Evolutionary conservation across 2,113 vertebrate genomes (phyloP), one percentile per base, ranked within the genome.

Genomic region (Apodemus sylvaticus): DNA sequence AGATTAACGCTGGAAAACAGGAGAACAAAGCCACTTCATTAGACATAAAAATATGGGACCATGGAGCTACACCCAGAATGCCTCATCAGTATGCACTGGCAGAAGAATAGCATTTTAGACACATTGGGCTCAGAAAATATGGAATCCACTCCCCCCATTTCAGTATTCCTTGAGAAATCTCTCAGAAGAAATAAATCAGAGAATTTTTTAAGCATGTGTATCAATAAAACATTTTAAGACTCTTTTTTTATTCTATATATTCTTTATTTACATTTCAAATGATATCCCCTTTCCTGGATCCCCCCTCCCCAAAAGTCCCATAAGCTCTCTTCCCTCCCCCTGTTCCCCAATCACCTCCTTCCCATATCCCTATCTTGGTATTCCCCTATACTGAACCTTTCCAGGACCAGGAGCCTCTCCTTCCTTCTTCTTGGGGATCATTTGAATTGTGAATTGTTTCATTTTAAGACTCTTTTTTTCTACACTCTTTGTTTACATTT

Each of bases 91-190:
- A 4, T 9, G 34, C 1, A 13, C 62, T 78, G 53, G 22, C 42
- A 77, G 89, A 92, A 85, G 9, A 81, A 91, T 93, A 20, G 0
- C 31, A 39, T 74, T 36, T 89, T 31, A 86, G 68, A 86, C 1
- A 89, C 7, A 48, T 9, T 70, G 39, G 36, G 64, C 82, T 95
- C 79, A 48, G 1, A 88, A 92, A 96, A 76, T 64, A 66, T 0
- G 77, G 0, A 20, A 94, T 12, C 42, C 34, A 81, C 3, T 62
- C 45, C 5, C 71, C 36, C 42, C 58, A 73, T 94, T 58, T 86
- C 83, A 89, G 86, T 78, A 73, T 60, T 96, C 86, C 24, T 86
- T 95, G 36, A 93, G 10, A 7, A 79, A 95, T 91, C 94, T 71
- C 36, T 34, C 68, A 83, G 24, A 42, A 53, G 17, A 93, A 86